A percentile compares a stretch with the other conserved stretches of the same genome.
These are phyloP conservation scores for Drosophila picticornis DNA, from an alignment of 2,888 invertebrate genomes.

Conservation along the genomic window DNA sequence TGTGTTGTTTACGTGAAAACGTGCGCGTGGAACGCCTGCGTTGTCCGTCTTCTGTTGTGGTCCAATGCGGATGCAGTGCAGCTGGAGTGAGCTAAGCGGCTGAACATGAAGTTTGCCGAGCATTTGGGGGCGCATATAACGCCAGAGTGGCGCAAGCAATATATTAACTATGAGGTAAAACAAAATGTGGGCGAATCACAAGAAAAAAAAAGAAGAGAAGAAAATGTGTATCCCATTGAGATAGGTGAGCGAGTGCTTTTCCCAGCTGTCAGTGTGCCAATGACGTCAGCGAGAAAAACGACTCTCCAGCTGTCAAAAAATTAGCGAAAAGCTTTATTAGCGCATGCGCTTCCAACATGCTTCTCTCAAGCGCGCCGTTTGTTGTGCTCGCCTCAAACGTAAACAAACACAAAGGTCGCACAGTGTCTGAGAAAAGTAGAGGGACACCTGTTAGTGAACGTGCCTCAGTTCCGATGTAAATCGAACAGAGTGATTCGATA, in stretches of 20 bases:
- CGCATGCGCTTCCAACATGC: conserved; percentile 64
- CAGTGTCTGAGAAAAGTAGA: conserved; percentile 32
- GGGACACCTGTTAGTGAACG: background rate
- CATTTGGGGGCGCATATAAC: conserved; percentile 95
- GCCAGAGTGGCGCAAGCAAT: conserved; percentile 97
- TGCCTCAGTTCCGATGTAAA: background rate
- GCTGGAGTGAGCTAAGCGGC: conserved; percentile 34
- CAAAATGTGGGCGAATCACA: background rate
- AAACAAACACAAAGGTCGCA: conserved; percentile 48
- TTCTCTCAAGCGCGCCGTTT: conserved; percentile 26
- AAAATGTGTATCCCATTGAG: conserved; percentile 65
- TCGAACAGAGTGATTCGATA: conserved; percentile 1
- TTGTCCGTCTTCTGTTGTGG: conserved; percentile 28
- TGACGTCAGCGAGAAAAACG: conserved; percentile 70
- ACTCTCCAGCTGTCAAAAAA: conserved; percentile 67
- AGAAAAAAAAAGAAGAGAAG: conserved; percentile 8
- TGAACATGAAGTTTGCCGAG: conserved; percentile 94
- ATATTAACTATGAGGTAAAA: conserved; percentile 89
- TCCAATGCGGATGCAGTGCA: conserved; percentile 69
- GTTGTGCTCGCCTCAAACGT: conserved; percentile 67
- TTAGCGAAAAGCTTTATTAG: conserved; percentile 59
- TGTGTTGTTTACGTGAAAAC: conserved; percentile 78
- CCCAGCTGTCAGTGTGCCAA: conserved; percentile 63
- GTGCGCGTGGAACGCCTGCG: conserved; percentile 65
- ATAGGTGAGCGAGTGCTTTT: conserved; percentile 59